Evolutionary conservation across 92 coral and sea anemone genomes (phyloP).

Genomic region (Epizoanthus scotinus): DNA sequence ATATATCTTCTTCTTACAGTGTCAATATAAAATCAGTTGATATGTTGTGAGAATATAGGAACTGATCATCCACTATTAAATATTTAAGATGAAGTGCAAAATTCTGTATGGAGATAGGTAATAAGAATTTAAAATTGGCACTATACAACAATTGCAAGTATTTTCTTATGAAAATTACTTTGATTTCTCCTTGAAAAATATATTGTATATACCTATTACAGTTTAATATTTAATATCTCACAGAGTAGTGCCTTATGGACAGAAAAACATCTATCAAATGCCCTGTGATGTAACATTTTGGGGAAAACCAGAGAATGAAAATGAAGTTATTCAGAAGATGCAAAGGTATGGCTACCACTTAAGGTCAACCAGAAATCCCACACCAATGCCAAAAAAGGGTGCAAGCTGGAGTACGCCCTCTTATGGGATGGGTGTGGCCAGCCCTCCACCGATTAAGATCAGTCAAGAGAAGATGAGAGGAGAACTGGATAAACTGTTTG

Average conservation of each 20-base stretch:
- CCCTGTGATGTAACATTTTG: slow-evolving; percentile 85
- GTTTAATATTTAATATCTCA: neutral
- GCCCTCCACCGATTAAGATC: slow-evolving; percentile 69
- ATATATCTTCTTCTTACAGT: too few relatives aligned
- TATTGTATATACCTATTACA: neutral
- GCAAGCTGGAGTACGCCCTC: neutral
- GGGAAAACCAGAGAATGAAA: slow-evolving; percentile 76
- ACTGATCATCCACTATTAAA: too few relatives aligned
- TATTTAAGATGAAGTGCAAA: too few relatives aligned
- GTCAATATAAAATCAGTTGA: too few relatives aligned
- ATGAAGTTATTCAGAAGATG: slow-evolving; percentile 68
- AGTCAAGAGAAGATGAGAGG: slow-evolving; percentile 77
- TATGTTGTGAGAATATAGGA: too few relatives aligned
- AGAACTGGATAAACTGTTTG: slow-evolving; percentile 72
- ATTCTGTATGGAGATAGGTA: too few relatives aligned
- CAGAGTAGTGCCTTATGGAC: slow-evolving; percentile 80
- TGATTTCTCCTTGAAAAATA: too few relatives aligned
- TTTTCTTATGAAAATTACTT: too few relatives aligned
- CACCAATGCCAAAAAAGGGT: slow-evolving; percentile 25
- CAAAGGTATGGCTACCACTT: slow-evolving; percentile 63
- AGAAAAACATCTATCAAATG: slow-evolving; percentile 75
- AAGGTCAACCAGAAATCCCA: slow-evolving; percentile 45
- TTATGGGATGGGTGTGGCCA: slow-evolving; percentile 39
- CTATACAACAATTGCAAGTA: too few relatives aligned
- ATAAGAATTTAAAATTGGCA: too few relatives aligned